Conservation (phyloP, 1,140 invertebrate genomes). For the Hermetia illucens region DNA sequence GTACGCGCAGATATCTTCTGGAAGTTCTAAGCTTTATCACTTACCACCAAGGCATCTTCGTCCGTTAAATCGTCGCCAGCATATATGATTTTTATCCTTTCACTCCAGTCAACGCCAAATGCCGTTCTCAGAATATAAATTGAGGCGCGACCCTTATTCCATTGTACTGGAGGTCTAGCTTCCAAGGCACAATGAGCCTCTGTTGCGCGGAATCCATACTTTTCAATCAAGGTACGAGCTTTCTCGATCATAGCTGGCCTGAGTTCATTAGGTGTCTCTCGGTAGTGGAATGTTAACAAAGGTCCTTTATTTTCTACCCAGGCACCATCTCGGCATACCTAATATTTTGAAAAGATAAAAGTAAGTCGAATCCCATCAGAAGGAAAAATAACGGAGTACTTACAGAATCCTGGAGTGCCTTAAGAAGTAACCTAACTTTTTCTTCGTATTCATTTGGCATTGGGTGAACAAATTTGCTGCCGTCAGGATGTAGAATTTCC, state of each 20-base stretch:
- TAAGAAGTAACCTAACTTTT: slow-evolving; percentile 62
- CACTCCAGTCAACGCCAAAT: slow-evolving; percentile 82
- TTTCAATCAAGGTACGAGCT: slow-evolving; percentile 56
- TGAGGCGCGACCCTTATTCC: slow-evolving; percentile 79
- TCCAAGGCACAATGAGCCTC: slow-evolving; percentile 72
- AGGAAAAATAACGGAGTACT: slow-evolving; percentile 6
- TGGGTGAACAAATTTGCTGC: slow-evolving; percentile 79
- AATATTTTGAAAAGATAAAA: background rate
- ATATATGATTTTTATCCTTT: slow-evolving; percentile 79
- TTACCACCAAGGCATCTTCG: slow-evolving; percentile 81
- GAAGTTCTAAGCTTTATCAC: no score
- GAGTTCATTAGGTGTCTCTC: slow-evolving; percentile 57
- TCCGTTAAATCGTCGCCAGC: slow-evolving; percentile 81
- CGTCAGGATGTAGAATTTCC: slow-evolving; percentile 79
- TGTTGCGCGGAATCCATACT: slow-evolving; percentile 59
- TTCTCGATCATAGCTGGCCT: slow-evolving; percentile 47
- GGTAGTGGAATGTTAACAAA: slow-evolving; percentile 74
- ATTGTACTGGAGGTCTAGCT: slow-evolving; percentile 74
- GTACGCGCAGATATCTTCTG: no score
- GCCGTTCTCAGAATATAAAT: slow-evolving; percentile 80
- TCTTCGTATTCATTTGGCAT: slow-evolving; percentile 75
- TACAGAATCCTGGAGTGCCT: slow-evolving; percentile 67
- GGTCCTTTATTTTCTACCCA: slow-evolving; percentile 89
- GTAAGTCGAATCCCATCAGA: background rate
- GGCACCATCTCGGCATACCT: slow-evolving; percentile 71